phyloP scores from a whole-genome alignment of 1,140 invertebrate genomes.

The Battus philenor region DNA sequence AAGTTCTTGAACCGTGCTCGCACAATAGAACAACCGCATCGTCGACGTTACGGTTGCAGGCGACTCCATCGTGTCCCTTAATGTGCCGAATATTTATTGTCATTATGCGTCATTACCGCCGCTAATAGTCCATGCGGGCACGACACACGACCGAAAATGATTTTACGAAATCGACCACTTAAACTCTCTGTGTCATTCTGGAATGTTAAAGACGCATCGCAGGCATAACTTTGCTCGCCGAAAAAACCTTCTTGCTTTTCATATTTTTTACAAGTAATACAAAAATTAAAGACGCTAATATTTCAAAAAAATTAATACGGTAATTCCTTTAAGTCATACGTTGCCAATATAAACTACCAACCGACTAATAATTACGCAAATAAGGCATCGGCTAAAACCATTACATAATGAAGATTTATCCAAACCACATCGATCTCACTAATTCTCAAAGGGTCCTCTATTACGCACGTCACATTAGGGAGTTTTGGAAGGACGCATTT shows the following conservation, averaged over 20 bases:
- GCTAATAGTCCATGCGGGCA: conserved; percentile 52
- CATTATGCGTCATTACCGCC: conserved; percentile 61
- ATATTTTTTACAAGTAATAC: no score
- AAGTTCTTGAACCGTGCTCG: no score
- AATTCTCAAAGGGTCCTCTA: conserved; percentile 30
- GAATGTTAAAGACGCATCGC: conserved; percentile 45
- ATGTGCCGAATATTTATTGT: conserved; percentile 56
- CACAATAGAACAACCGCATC: neutral
- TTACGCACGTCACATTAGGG: conserved; percentile 53
- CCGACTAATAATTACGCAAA: no score
- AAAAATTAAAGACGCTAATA: no score
- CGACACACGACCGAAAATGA: conserved; percentile 49
- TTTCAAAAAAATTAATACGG: no score
- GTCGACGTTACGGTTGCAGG: conserved; percentile 19
- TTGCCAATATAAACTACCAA: no score
- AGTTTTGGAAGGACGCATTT: conserved; percentile 20
- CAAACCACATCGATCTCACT: conserved; percentile 33
- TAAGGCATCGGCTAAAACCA: neutral
- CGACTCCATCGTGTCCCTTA: conserved; percentile 34
- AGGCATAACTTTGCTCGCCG: conserved; percentile 24
- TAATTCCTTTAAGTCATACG: no score
- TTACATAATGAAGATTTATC: conserved; percentile 29
- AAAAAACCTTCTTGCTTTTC: conserved; percentile 6
- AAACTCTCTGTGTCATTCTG: conserved; percentile 37
- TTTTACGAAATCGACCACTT: conserved; percentile 41